These are phyloP conservation scores for Epinephelus coioides DNA, from an alignment of 2,797 vertebrate species.

Conservation along the genomic window DNA sequence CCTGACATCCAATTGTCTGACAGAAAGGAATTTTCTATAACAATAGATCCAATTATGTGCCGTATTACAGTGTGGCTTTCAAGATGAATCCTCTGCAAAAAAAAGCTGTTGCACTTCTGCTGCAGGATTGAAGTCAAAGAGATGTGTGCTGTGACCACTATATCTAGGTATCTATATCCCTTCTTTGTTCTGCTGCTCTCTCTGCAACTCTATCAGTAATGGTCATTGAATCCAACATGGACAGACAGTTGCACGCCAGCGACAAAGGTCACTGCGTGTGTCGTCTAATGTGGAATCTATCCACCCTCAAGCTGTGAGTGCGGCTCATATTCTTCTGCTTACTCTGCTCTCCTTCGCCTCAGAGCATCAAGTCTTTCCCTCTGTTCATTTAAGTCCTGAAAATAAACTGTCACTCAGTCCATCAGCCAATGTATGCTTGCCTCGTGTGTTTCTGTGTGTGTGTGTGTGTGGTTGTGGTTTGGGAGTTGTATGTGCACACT, in stretches of 20 bases:
- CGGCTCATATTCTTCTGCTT: slow-evolving; percentile 56
- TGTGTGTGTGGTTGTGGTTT: slow-evolving; percentile 7
- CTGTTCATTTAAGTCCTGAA: slow-evolving; percentile 75
- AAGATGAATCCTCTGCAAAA: slow-evolving; percentile 55
- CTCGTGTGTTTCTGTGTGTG: slow-evolving; percentile 34
- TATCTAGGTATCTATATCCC: slow-evolving; percentile 37
- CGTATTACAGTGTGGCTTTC: slow-evolving; percentile 56
- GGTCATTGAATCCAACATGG: slow-evolving; percentile 57
- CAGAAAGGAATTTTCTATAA: slow-evolving; percentile 58
- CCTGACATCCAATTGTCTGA: slow-evolving; percentile 64
- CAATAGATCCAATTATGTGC: slow-evolving; percentile 69
- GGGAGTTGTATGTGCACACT: slow-evolving; percentile 34
- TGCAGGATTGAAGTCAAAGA: slow-evolving; percentile 48
- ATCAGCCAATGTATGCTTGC: slow-evolving; percentile 54
- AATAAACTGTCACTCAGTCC: slow-evolving; percentile 82
- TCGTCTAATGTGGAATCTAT: slow-evolving; percentile 47
- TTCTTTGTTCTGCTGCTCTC: slow-evolving; percentile 58
- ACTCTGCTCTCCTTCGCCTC: slow-evolving; percentile 62
- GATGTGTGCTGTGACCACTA: slow-evolving; percentile 40
- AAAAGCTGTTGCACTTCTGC: slow-evolving; percentile 38
- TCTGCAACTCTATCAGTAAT: slow-evolving; percentile 59
- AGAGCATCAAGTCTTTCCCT: slow-evolving; percentile 65
- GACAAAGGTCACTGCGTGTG: slow-evolving; percentile 36
- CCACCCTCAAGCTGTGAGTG: slow-evolving; percentile 34
- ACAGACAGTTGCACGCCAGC: slow-evolving; percentile 45